Evolutionary conservation across 1,140 invertebrate genomes (phyloP).

Genomic region (Amyelois transitella): DNA sequence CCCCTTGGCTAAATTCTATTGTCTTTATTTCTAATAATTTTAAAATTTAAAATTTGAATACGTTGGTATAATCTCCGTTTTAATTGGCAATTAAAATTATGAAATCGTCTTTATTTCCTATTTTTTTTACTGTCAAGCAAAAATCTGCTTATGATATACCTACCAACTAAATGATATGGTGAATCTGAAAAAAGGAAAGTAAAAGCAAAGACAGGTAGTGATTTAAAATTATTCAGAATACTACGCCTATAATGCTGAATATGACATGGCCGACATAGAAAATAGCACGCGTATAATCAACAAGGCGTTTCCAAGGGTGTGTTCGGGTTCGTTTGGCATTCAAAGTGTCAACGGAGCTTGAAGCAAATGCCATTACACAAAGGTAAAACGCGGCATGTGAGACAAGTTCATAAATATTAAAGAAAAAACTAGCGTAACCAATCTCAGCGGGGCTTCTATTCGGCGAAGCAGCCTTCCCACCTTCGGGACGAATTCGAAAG

Average conservation of each 20-base stretch:
- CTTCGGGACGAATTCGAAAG: conserved; percentile 52
- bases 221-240: neutral
- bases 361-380: conserved; percentile 55
- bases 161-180: too few relatives aligned
- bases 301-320: conserved; percentile 23
- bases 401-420: conserved; percentile 67
- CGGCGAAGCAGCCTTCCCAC: conserved; percentile 31
- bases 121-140: too few relatives aligned
- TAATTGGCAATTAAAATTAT: neutral
- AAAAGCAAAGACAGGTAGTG: neutral
- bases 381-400: conserved; percentile 53
- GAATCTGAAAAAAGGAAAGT: neutral
- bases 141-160: too few relatives aligned
- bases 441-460: conserved; percentile 53
- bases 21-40: conserved; percentile 37
- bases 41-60: conserved; percentile 2
- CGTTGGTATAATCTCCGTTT: neutral
- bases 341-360: conserved; percentile 41
- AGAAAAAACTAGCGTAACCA: conserved; percentile 54
- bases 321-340: conserved; percentile 43
- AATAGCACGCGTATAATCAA: conserved; percentile 15
- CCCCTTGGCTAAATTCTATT: conserved; percentile 49
- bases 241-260: neutral
- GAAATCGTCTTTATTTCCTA: too few relatives aligned
- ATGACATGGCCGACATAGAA: neutral